A percentile compares a stretch with the other conserved stretches of the same genome.
These are phyloP conservation scores for Montipora capitata DNA, from an alignment of 92 coral and sea anemone genomes.

Conservation along the genomic window DNA sequence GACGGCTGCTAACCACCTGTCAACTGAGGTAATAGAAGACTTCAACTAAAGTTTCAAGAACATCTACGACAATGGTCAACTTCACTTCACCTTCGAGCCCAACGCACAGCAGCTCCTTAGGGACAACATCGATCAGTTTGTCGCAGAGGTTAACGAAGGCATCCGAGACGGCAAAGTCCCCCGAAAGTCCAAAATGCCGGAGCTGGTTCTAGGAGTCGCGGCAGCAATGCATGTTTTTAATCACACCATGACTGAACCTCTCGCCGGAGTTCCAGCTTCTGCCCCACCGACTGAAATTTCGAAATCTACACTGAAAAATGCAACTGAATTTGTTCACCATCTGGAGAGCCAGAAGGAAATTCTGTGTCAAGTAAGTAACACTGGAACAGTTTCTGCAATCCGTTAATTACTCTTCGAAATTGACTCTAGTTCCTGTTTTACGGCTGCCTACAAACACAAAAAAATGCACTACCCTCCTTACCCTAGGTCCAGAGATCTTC, in stretches of 20 bases:
- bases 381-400: background rate
- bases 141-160: constrained; percentile 58
- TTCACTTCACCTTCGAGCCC: constrained; percentile 10
- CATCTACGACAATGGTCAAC: background rate
- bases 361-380: constrained; percentile 11
- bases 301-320: constrained; percentile 56
- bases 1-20: constrained; percentile 32
- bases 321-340: constrained; percentile 45
- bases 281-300: constrained; percentile 48
- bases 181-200: constrained; percentile 71
- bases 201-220: constrained; percentile 53
- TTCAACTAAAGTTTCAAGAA: constrained; percentile 20
- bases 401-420: background rate
- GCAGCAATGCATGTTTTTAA: constrained; percentile 58
- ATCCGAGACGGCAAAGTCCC: constrained; percentile 69
- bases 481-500: background rate
- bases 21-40: constrained; percentile 26
- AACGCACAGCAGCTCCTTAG: constrained; percentile 32
- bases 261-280: constrained; percentile 54
- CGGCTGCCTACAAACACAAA: too few relatives aligned
- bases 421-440: background rate
- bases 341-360: constrained; percentile 69
- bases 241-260: constrained; percentile 58
- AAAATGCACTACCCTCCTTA: background rate
- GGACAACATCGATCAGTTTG: constrained; percentile 44